A percentile compares a stretch with the other conserved stretches of the same genome.
Evolutionary conservation across 2,888 invertebrate genomes (phyloP).

Genomic region (Drosophila anceps): DNA sequence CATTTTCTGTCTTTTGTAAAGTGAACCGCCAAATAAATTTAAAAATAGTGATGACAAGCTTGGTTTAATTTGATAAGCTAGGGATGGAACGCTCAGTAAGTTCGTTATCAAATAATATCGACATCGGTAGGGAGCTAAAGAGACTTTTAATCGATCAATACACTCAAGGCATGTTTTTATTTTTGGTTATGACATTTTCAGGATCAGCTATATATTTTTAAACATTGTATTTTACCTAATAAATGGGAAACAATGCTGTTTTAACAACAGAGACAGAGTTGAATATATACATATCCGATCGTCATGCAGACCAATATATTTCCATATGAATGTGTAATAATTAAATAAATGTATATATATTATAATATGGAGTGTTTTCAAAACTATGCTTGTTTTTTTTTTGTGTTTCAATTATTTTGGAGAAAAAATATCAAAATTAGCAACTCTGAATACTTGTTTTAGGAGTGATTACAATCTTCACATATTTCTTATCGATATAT

Average conservation of each 20-base stretch:
- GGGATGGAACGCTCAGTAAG: neutral
- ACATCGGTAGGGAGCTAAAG: neutral
- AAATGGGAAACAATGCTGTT: neutral
- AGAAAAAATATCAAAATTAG: neutral
- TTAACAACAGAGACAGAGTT: neutral
- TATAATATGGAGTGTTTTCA: neutral
- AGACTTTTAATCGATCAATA: neutral
- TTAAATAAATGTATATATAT: conserved; percentile 2
- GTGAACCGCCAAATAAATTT: neutral
- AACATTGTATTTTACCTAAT: neutral
- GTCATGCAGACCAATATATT: no score
- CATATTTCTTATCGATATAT: conserved; percentile 37
- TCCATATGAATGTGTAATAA: neutral
- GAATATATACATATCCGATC: neutral
- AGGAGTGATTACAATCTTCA: neutral
- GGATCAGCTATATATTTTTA: neutral
- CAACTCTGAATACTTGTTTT: neutral
- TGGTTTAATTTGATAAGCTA: neutral
- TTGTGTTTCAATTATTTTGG: neutral
- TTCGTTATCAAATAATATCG: neutral
- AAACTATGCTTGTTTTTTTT: neutral
- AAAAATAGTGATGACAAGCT: conserved; percentile 2
- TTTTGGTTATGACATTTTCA: neutral
- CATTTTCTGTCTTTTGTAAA: neutral
- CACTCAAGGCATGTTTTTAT: neutral